Evolutionary conservation across 2,888 invertebrate species (phyloP).

Genomic region (Bhutanitis thaidina): DNA sequence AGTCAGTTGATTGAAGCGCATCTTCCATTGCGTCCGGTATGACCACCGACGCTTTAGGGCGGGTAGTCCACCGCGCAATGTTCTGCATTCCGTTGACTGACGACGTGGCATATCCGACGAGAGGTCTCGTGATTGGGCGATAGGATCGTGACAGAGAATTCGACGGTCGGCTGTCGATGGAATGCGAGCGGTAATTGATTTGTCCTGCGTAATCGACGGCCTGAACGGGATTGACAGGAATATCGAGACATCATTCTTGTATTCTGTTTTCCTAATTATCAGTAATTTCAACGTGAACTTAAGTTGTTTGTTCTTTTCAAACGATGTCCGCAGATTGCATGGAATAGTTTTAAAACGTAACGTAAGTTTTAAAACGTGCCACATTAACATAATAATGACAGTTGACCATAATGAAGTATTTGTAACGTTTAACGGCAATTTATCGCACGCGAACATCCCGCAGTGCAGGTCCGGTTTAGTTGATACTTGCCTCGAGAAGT

Average conservation of each 20-base stretch:
- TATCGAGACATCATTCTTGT: slow-evolving; percentile 51
- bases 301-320: background rate
- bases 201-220: slow-evolving; percentile 73
- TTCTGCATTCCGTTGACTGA: slow-evolving; percentile 52
- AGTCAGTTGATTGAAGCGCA: slow-evolving; percentile 64
- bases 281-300: background rate
- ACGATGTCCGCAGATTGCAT: background rate
- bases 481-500: slow-evolving; percentile 48
- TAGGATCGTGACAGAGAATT: slow-evolving; percentile 75
- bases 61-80: slow-evolving; percentile 47
- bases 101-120: slow-evolving; percentile 51
- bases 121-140: slow-evolving; percentile 62
- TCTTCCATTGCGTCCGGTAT: slow-evolving; percentile 59
- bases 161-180: slow-evolving; percentile 66
- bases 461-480: slow-evolving; percentile 41
- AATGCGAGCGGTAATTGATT: slow-evolving; percentile 77
- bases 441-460: slow-evolving; percentile 53
- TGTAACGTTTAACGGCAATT: slow-evolving; percentile 30
- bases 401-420: slow-evolving; percentile 6
- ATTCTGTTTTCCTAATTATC: background rate
- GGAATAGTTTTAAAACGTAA: too few species aligned
- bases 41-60: slow-evolving; percentile 52
- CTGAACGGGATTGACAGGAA: slow-evolving; percentile 64
- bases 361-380: too few species aligned
- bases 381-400: background rate